Percentiles rank a stretch among this genome's conserved stretches.
These are phyloP conservation scores for Prorops nasuta DNA, from an alignment of 1,140 invertebrate species.

Conservation along the genomic window DNA sequence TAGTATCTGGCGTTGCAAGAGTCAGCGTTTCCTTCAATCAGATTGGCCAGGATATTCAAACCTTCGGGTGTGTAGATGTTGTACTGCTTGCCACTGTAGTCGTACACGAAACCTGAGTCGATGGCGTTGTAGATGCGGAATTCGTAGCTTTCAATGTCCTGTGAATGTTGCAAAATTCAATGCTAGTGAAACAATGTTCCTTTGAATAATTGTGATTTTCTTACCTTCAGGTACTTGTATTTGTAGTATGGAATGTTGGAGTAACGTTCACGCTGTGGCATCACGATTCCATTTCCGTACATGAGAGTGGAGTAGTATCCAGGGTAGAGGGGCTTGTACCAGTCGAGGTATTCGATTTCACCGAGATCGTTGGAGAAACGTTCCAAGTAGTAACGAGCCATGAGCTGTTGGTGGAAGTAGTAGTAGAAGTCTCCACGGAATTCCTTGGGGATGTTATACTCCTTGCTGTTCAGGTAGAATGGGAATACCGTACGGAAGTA, in stretches of 20 bases:
- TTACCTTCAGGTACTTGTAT: constrained; percentile 40
- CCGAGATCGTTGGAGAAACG: constrained; percentile 63
- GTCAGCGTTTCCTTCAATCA: constrained; percentile 67
- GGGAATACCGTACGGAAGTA: constrained; percentile 67
- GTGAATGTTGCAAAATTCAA: constrained; percentile 9
- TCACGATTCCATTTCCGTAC: constrained; percentile 66
- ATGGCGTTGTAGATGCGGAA: constrained; percentile 59
- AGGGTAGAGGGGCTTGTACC: constrained; percentile 56
- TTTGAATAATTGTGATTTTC: not conserved
- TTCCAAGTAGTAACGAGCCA: constrained; percentile 67
- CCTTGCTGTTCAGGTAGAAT: constrained; percentile 62
- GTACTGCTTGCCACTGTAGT: constrained; percentile 40
- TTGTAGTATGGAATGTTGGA: constrained; percentile 40
- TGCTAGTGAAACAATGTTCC: not conserved
- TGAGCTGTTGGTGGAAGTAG: constrained; percentile 62
- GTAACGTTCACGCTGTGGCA: constrained; percentile 58
- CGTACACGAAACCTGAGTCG: constrained; percentile 61
- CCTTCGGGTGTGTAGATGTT: constrained; percentile 45
- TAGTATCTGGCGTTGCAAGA: constrained; percentile 67
- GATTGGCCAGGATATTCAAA: constrained; percentile 64
- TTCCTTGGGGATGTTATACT: constrained; percentile 56
- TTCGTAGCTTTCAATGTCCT: constrained; percentile 43
- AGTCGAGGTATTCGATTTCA: constrained; percentile 62
- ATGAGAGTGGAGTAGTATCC: constrained; percentile 67
- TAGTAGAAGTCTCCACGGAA: constrained; percentile 63